These are phyloP conservation scores for Heteropelma amictum DNA, from an alignment of 2,888 invertebrate species.

Conservation along the genomic window DNA sequence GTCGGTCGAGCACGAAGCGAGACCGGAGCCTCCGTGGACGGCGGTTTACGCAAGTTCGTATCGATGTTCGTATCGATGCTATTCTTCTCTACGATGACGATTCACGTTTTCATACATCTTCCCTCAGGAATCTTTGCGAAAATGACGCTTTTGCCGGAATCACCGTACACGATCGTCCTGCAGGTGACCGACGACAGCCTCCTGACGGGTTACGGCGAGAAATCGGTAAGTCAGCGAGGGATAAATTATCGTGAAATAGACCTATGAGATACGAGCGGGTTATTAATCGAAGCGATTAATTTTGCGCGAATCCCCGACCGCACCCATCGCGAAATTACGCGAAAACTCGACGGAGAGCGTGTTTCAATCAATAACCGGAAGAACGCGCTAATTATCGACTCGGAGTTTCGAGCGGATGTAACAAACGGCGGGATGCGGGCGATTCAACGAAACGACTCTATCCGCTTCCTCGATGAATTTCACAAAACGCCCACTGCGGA, in stretches of 20 bases:
- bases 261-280: no score
- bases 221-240: slow-evolving; percentile 77
- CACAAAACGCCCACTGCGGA: no score
- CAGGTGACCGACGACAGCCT: slow-evolving; percentile 80
- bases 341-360: slow-evolving; percentile 20
- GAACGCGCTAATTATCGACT: slow-evolving; percentile 50
- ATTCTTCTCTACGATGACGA: background rate
- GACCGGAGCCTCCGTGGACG: slow-evolving; percentile 66
- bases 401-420: slow-evolving; percentile 1
- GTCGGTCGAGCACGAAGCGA: slow-evolving; percentile 70
- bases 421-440: slow-evolving; percentile 18
- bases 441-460: slow-evolving; percentile 14
- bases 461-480: slow-evolving; percentile 36
- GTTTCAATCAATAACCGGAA: slow-evolving; percentile 59
- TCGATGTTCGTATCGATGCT: background rate
- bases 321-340: slow-evolving; percentile 62
- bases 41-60: slow-evolving; percentile 70
- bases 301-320: slow-evolving; percentile 64
- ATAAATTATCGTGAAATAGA: no score
- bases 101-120: background rate
- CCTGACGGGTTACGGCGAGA: slow-evolving; percentile 73
- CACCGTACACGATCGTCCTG: slow-evolving; percentile 79
- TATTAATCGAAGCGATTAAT: background rate
- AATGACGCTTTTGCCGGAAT: slow-evolving; percentile 73
- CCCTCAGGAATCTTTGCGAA: slow-evolving; percentile 68